Evolutionary conservation across 2,888 invertebrate genomes (phyloP), one percentile per base, ranked within the genome.

Genomic region (Drosophila subquinaria): DNA sequence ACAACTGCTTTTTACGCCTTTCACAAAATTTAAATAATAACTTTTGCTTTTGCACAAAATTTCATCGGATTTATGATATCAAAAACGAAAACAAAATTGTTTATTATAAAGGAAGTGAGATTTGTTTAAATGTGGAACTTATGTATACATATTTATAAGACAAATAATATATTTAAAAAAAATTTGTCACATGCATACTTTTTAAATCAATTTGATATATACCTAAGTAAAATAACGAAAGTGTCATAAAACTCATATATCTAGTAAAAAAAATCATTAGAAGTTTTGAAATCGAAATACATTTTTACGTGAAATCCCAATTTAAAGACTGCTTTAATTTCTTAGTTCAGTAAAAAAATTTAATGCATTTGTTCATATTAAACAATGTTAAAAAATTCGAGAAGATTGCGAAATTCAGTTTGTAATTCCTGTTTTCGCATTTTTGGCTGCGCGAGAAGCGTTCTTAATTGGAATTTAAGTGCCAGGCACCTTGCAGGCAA

Each of bases 391-490:
- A 13, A 13, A 50, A 20, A 35, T 17, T 17, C 1, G 10, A 13
- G 0, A 23, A 45, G 13, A 30, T 55, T 60, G 4, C 9, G 33
- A 50, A 69, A 55, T 56, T 38, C 11, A 13, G 10, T 30, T 42
- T 13, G 17, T 40, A 59, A 53, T 40, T 38, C 6, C 38, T 6
- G 5, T n/a, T 38, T n/a, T 38, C 3, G n/a, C n/a, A 38, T 33
- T 50, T 43, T 27, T 4, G 10, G 15, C 38, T 9, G 23, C 2
- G 3, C 45, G 56, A 70, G 80, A 77, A 80, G 80, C 60, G 76
- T 80, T 80, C 71, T 76, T 67, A 77, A 77, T 77, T 70, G 47
- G 50, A 10, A 45, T 80, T 80, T 79, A 67, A 76, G 52, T 76
- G 60, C 17, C 30, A 13, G 45, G 48, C 61, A 47, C 64, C 81